Conservation (phyloP, 2,888 invertebrate species). For the Morpho deidamia region DNA sequence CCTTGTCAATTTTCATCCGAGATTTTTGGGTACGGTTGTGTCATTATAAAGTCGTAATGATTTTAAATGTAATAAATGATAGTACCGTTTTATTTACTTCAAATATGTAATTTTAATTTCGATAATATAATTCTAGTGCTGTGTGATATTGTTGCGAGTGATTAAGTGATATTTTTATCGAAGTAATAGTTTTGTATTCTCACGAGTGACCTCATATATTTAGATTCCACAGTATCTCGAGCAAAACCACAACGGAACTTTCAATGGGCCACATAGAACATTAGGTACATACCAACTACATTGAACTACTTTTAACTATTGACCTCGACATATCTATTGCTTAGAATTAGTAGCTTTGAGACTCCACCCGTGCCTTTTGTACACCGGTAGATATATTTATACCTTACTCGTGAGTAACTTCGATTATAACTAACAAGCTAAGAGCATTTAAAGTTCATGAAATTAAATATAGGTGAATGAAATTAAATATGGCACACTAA, state of each 20-base stretch:
- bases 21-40: conserved; percentile 43
- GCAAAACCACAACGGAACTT: conserved; percentile 2
- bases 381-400: conserved; percentile 4
- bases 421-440: neutral
- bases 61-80: too few relatives aligned
- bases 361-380: conserved; percentile 18
- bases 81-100: neutral
- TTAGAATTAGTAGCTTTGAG: conserved; percentile 15
- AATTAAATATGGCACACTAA: too few relatives aligned
- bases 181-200: conserved; percentile 1
- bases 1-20: conserved; percentile 38
- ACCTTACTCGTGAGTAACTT: too few relatives aligned
- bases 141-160: conserved; percentile 12
- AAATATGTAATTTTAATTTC: conserved; percentile 2
- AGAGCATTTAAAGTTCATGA: too few relatives aligned
- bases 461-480: too few relatives aligned
- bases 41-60: conserved; percentile 16
- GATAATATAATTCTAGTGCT: conserved; percentile 14
- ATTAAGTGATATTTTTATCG: neutral
- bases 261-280: neutral
- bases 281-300: conserved; percentile 3
- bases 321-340: conserved; percentile 26
- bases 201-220: conserved; percentile 48
- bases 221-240: conserved; percentile 14
- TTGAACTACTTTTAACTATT: conserved; percentile 13